Conservation (phyloP, 2,113 vertebrate species). For the Potamarius usumacintae region DNA sequence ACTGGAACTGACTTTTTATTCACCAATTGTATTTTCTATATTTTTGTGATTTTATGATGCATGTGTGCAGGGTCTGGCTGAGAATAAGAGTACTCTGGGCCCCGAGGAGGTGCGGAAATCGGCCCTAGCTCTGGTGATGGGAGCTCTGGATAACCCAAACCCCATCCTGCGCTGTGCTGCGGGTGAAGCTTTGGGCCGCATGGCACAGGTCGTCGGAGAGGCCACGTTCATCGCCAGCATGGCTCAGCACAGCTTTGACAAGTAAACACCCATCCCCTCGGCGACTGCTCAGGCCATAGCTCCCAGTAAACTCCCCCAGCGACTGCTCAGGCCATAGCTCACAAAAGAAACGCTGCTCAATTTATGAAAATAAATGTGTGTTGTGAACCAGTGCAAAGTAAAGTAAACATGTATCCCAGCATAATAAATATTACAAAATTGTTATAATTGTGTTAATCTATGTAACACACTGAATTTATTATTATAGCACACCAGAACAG, state of each 20-base stretch:
- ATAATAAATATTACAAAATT: background rate
- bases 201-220: conserved; percentile 98
- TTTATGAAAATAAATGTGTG: background rate
- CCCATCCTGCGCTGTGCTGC: conserved; percentile 96
- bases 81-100: conserved; percentile 96
- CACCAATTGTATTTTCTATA: background rate
- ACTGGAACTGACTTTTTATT: background rate
- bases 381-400: background rate
- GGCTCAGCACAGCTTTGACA: conserved; percentile 98
- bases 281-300: background rate
- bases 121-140: conserved; percentile 95
- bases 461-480: too few relatives aligned
- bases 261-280: conserved; percentile 72
- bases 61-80: conserved; percentile 87
- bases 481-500: too few relatives aligned
- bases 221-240: conserved; percentile 97
- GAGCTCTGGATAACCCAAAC: conserved; percentile 95
- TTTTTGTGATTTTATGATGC: background rate
- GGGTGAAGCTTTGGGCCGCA: conserved; percentile 94
- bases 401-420: background rate
- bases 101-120: conserved; percentile 97
- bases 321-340: background rate
- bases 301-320: conserved; percentile 71
- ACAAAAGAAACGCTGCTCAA: conserved; percentile 48
- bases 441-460: background rate